Conservation (phyloP, 35 echinoderm and acorn worm species). For the Heliocidaris erythrogramma region DNA sequence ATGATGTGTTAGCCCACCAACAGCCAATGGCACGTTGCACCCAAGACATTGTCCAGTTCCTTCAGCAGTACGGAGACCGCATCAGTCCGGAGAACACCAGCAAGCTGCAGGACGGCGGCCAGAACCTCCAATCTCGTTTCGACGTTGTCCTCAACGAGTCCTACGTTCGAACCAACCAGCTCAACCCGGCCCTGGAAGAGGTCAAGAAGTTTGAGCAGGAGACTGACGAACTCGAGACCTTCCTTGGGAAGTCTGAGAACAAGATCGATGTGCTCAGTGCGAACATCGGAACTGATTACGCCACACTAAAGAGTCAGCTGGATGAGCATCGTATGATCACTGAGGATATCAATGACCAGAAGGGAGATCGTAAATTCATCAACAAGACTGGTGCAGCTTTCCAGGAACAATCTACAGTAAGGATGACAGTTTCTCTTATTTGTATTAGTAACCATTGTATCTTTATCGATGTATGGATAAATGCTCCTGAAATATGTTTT, state of each 20-base stretch:
- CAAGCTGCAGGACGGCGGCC: conserved; percentile 63
- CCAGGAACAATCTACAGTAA: conserved; percentile 77
- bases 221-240: conserved; percentile 64
- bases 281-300: conserved; percentile 72
- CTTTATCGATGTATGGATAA: not conserved
- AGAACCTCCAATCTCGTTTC: conserved; percentile 74
- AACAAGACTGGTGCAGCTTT: conserved; percentile 83
- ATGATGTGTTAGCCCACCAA: conserved; percentile 79
- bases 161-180: conserved; percentile 76
- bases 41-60: conserved; percentile 72
- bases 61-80: conserved; percentile 76
- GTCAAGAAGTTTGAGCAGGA: conserved; percentile 79
- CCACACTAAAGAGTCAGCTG: conserved; percentile 72
- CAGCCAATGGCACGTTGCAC: conserved; percentile 69
- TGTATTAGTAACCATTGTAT: not conserved
- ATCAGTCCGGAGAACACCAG: conserved; percentile 61
- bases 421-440: not conserved
- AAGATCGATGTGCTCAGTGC: conserved; percentile 51
- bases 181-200: conserved; percentile 80
- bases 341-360: conserved; percentile 93
- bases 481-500: too few relatives aligned
- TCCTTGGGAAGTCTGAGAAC: conserved; percentile 57
- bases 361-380: conserved; percentile 94
- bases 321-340: conserved; percentile 71
- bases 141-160: conserved; percentile 84